Evolutionary conservation across 2,888 invertebrate species (phyloP).

Genomic region (Euphydryas editha): DNA sequence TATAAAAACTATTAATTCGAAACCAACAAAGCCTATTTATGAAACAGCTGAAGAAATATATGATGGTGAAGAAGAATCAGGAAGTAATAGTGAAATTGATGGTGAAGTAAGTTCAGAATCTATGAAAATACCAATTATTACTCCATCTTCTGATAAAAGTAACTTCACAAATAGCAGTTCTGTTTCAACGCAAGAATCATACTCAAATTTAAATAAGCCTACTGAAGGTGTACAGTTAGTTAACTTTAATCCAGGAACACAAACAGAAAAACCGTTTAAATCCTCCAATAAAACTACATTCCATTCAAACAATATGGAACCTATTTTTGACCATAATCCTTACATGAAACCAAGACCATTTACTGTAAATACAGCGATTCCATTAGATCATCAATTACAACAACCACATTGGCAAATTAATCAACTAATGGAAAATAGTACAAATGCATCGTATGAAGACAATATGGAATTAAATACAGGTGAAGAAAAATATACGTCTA

Average conservation of each 20-base stretch:
- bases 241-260: constrained; percentile 68
- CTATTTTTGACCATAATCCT: constrained; percentile 59
- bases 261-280: constrained; percentile 78
- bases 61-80: constrained; percentile 69
- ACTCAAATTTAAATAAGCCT: constrained; percentile 46
- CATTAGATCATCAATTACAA: constrained; percentile 74
- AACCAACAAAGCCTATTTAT: constrained; percentile 61
- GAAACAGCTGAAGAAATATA: constrained; percentile 77
- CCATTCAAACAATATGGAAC: constrained; percentile 70
- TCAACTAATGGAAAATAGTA: constrained; percentile 70
- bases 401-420: constrained; percentile 81
- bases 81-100: constrained; percentile 59
- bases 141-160: constrained; percentile 62
- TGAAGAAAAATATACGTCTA: constrained; percentile 64
- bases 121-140: constrained; percentile 75
- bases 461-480: constrained; percentile 73
- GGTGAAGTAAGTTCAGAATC: constrained; percentile 78
- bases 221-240: constrained; percentile 44
- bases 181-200: constrained; percentile 11
- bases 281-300: constrained; percentile 61
- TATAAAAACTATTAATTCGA: constrained; percentile 50
- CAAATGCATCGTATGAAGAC: constrained; percentile 72
- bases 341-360: constrained; percentile 75
- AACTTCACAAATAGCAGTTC: constrained; percentile 22
- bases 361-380: constrained; percentile 60